phyloP scores from a whole-genome alignment of 2,888 invertebrate species.

The Laspeyria flexula region DNA sequence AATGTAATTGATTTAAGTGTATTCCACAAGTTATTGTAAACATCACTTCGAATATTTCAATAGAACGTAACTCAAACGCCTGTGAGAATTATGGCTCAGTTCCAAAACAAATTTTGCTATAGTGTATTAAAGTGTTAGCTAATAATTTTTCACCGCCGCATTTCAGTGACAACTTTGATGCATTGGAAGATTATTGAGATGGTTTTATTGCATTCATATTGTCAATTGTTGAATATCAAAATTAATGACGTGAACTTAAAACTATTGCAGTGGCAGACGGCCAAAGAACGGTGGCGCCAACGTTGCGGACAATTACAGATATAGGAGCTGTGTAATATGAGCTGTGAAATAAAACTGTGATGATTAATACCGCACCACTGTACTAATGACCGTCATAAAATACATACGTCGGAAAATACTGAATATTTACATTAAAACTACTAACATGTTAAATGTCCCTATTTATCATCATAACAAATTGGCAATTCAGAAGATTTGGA shows the following conservation, averaged over 20 bases:
- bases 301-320: slow-evolving; percentile 72
- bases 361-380: slow-evolving; percentile 66
- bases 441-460: slow-evolving; percentile 20
- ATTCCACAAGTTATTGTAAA: slow-evolving; percentile 54
- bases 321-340: slow-evolving; percentile 69
- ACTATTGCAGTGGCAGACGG: slow-evolving; percentile 72
- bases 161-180: slow-evolving; percentile 50
- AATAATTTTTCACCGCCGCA: slow-evolving; percentile 51
- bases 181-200: slow-evolving; percentile 48
- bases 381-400: slow-evolving; percentile 54
- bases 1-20: slow-evolving; percentile 50
- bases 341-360: slow-evolving; percentile 71
- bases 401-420: slow-evolving; percentile 42
- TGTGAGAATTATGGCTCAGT: slow-evolving; percentile 52
- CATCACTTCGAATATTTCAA: slow-evolving; percentile 51
- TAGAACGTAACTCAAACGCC: slow-evolving; percentile 41
- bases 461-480: slow-evolving; percentile 25
- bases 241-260: slow-evolving; percentile 64
- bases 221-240: slow-evolving; percentile 61
- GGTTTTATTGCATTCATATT: slow-evolving; percentile 58
- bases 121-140: slow-evolving; percentile 40
- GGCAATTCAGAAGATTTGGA: slow-evolving; percentile 9
- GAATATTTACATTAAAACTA: slow-evolving; percentile 32
- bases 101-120: slow-evolving; percentile 56
- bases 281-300: slow-evolving; percentile 77